Conservation (phyloP, 2,888 invertebrate genomes). For the Blomia tropicalis region DNA sequence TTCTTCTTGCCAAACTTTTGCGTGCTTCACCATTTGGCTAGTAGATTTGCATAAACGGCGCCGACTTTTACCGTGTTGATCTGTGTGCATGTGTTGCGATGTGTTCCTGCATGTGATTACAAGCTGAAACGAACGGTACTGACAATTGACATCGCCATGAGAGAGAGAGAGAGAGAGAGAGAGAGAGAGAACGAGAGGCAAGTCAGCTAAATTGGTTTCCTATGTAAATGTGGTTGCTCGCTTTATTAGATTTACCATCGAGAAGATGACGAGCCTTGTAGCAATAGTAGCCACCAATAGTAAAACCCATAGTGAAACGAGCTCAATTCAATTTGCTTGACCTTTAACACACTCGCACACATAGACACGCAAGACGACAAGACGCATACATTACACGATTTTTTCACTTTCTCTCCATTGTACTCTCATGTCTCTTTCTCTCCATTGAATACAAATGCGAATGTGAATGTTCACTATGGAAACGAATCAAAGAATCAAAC, state of each 20-base stretch:
- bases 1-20: too few species aligned
- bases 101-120: slow-evolving; percentile 15
- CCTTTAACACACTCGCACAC: background rate
- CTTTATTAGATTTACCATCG: slow-evolving; percentile 9
- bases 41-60: background rate
- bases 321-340: slow-evolving; percentile 7
- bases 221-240: background rate
- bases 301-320: background rate
- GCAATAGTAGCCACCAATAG: too few species aligned
- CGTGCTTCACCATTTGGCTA: background rate
- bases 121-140: background rate
- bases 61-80: background rate
- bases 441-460: background rate
- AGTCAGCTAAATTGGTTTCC: background rate
- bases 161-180: background rate
- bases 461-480: background rate
- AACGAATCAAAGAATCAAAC: background rate
- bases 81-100: slow-evolving; percentile 12
- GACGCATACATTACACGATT: background rate
- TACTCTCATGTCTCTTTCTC: background rate
- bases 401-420: background rate
- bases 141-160: slow-evolving; percentile 13
- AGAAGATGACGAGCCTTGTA: background rate
- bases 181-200: background rate
- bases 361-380: background rate